Percentiles rank a stretch among this genome's conserved stretches.
phyloP scores from a whole-genome alignment of 2,888 invertebrate genomes.

The Trichopoda pennipes region DNA sequence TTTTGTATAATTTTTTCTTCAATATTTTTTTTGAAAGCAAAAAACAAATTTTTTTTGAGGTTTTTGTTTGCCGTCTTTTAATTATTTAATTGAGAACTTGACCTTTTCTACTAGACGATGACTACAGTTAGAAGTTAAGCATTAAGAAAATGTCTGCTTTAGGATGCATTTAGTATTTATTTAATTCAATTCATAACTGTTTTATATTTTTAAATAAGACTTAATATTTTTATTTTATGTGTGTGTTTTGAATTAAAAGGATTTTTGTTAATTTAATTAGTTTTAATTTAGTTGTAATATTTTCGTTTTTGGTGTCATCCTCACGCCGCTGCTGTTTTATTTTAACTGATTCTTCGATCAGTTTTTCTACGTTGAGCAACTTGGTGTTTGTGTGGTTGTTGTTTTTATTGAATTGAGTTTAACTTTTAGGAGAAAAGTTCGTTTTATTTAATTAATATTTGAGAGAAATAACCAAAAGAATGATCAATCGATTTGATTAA shows the following conservation, averaged over 20 bases:
- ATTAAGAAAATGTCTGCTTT: background rate
- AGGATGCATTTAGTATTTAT: background rate
- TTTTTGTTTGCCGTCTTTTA: constrained; percentile 26
- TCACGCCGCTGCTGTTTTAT: constrained; percentile 45
- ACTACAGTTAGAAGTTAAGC: constrained; percentile 5
- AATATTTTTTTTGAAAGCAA: background rate
- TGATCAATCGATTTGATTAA: constrained; percentile 47
- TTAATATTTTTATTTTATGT: background rate
- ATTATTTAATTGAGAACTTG: constrained; percentile 64
- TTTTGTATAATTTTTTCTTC: background rate
- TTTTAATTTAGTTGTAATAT: background rate
- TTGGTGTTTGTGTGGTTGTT: background rate
- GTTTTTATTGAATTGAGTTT: constrained; percentile 30
- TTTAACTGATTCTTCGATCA: constrained; percentile 59
- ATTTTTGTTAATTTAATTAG: constrained; percentile 2
- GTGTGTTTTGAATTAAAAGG: constrained; percentile 8
- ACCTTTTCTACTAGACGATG: constrained; percentile 48
- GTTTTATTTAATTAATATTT: constrained; percentile 30
- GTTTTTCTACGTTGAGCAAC: constrained; percentile 17
- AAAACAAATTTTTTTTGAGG: background rate
- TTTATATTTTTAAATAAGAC: background rate
- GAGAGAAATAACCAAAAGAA: constrained; percentile 29
- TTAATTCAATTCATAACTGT: background rate
- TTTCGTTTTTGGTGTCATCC: constrained; percentile 9
- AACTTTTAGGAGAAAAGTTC: constrained; percentile 37